Conservation (phyloP, 2,113 vertebrate genomes). For the Gymnobelideus leadbeateri region DNA sequence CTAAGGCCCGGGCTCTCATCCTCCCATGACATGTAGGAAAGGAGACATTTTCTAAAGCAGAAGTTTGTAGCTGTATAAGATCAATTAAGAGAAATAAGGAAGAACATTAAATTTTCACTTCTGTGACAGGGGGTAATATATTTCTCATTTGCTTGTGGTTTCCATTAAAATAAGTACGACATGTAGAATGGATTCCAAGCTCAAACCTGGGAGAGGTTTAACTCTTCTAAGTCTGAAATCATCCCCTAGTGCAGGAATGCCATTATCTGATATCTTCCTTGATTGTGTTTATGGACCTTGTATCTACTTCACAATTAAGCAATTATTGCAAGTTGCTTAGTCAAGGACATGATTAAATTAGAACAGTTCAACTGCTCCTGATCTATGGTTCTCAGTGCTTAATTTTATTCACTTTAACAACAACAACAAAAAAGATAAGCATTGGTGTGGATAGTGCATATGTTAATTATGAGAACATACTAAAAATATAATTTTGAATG, state of each 20-base stretch:
- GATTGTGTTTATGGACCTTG: slow-evolving; percentile 2
- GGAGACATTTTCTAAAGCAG: neutral
- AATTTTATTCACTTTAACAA: neutral
- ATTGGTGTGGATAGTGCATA: neutral
- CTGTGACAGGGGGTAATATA: neutral
- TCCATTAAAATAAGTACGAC: neutral
- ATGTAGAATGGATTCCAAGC: neutral
- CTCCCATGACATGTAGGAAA: neutral
- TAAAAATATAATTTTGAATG: neutral
- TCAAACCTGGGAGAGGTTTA: neutral
- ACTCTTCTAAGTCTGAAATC: neutral
- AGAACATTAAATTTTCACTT: neutral
- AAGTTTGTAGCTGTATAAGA: neutral
- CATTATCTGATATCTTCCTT: neutral
- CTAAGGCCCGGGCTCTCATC: neutral
- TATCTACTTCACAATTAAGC: neutral
- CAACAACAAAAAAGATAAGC: neutral
- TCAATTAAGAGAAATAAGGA: neutral
- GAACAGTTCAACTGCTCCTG: neutral
- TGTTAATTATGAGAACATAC: neutral
- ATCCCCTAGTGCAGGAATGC: neutral
- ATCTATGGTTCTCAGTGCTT: neutral
- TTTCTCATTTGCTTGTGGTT: neutral
- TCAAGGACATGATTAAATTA: neutral
- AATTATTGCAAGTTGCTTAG: neutral